Conservation (phyloP, 2,797 vertebrate genomes). For the Sandelia bainsii region DNA sequence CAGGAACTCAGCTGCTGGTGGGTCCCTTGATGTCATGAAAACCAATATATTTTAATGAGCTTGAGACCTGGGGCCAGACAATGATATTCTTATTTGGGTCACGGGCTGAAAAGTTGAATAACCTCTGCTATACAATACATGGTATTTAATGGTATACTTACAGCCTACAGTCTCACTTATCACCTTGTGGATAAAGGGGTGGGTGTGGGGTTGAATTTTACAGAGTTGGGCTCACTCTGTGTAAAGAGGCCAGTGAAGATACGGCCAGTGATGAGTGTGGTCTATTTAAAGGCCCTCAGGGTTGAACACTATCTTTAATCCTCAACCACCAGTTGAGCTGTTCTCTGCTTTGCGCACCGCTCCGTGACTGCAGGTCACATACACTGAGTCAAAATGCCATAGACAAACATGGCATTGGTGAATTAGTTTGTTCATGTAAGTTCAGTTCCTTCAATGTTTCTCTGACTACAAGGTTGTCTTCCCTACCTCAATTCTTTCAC, state of each 20-base stretch:
- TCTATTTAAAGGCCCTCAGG: conserved; percentile 60
- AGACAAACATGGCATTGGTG: conserved; percentile 7
- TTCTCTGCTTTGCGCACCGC: conserved; percentile 44
- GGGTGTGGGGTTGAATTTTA: conserved; percentile 36
- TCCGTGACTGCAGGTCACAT: conserved; percentile 40
- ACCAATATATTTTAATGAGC: conserved; percentile 75
- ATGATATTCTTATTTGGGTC: conserved; percentile 69
- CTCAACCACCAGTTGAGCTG: conserved; percentile 26
- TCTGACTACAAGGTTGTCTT: not conserved
- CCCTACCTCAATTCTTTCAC: not conserved
- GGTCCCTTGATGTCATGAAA: conserved; percentile 55
- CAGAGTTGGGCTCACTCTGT: conserved; percentile 41
- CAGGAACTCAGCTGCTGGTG: conserved; percentile 41
- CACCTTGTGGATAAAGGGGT: conserved; percentile 37
- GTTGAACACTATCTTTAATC: conserved; percentile 62
- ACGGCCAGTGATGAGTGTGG: conserved; percentile 58
- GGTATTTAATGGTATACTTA: conserved; percentile 49
- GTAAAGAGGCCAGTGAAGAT: conserved; percentile 62
- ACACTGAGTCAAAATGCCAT: conserved; percentile 38
- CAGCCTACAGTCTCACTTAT: conserved; percentile 34
- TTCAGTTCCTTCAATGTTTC: not conserved
- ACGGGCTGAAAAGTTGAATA: conserved; percentile 60
- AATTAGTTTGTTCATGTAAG: conserved; percentile 16
- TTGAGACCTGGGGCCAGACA: conserved; percentile 61
- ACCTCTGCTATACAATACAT: conserved; percentile 51